Evolutionary conservation across 2,797 vertebrate genomes (phyloP).

Genomic region (Phrynocephalus forsythii): DNA sequence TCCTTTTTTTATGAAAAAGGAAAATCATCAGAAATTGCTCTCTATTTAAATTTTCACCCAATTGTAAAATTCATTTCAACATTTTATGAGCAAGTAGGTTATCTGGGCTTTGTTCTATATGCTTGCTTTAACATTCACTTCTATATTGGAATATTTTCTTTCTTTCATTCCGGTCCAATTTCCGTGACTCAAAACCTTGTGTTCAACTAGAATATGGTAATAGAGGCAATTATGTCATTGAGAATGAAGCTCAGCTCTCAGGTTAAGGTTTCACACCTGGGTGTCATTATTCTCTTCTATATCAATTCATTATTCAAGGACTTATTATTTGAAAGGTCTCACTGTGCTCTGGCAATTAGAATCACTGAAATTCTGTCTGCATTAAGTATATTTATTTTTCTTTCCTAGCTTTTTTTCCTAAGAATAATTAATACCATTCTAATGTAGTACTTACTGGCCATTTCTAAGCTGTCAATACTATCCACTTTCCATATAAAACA

Average conservation of each 20-base stretch:
- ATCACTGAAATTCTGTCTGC: slow-evolving; percentile 66
- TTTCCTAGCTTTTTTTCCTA: slow-evolving; percentile 73
- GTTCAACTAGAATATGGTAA: slow-evolving; percentile 73
- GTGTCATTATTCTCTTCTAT: slow-evolving; percentile 78
- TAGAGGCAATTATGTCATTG: slow-evolving; percentile 78
- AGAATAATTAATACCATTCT: slow-evolving; percentile 75
- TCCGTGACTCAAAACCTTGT: slow-evolving; percentile 68
- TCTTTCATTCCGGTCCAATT: slow-evolving; percentile 70
- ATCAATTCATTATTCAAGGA: slow-evolving; percentile 81
- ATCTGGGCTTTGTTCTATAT: slow-evolving; percentile 67
- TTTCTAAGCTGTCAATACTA: slow-evolving; percentile 60
- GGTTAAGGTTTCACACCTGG: slow-evolving; percentile 80
- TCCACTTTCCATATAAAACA: slow-evolving; percentile 33
- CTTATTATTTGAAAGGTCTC: slow-evolving; percentile 79
- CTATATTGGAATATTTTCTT: slow-evolving; percentile 66
- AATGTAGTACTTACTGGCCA: slow-evolving; percentile 64
- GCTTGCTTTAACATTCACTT: slow-evolving; percentile 60
- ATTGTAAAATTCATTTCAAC: slow-evolving; percentile 65
- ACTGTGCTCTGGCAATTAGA: slow-evolving; percentile 74
- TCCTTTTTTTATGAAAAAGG: slow-evolving; percentile 51
- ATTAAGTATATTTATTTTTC: slow-evolving; percentile 77
- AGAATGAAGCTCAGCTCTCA: slow-evolving; percentile 63
- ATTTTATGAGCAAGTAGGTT: slow-evolving; percentile 71
- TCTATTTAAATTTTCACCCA: slow-evolving; percentile 62
- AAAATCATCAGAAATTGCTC: slow-evolving; percentile 14